phyloP scores from a whole-genome alignment of 2,113 vertebrate species.

The Gasterosteus nipponicus region DNA sequence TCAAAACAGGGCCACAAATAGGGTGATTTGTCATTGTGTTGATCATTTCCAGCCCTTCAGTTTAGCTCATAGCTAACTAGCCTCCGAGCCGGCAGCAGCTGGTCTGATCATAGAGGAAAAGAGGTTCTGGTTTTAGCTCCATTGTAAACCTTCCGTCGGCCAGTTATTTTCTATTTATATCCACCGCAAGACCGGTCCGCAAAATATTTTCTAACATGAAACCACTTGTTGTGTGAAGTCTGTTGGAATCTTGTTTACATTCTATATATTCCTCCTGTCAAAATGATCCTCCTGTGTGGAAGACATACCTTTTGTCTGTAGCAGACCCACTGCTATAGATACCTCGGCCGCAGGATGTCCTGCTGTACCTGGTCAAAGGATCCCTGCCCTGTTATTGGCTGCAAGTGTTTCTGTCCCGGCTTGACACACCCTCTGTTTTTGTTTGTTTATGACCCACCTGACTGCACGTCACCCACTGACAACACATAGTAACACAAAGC shows the following conservation, averaged over 20 bases:
- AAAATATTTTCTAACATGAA: too few relatives aligned
- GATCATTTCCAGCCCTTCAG: neutral
- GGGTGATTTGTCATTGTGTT: neutral
- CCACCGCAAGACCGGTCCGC: too few relatives aligned
- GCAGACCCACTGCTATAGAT: neutral
- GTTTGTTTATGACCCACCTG: conserved; percentile 15
- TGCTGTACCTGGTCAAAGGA: conserved; percentile 23
- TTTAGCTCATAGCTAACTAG: neutral
- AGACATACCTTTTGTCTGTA: neutral
- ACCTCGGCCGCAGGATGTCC: conserved; percentile 36
- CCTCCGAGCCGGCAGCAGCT: too few relatives aligned
- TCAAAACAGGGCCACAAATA: neutral
- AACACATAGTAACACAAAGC: neutral
- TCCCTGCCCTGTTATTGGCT: conserved; percentile 26
- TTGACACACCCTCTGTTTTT: neutral
- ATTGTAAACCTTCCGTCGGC: neutral
- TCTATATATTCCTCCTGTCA: neutral
- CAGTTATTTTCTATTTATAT: too few relatives aligned
- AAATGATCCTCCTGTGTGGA: neutral
- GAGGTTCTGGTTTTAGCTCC: neutral
- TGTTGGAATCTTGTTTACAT: conserved; percentile 20
- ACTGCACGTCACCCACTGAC: neutral
- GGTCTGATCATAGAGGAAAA: neutral
- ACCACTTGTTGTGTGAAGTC: conserved; percentile 11
- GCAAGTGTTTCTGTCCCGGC: neutral